phyloP scores from a whole-genome alignment of 2,888 invertebrate genomes.

The Orthosia incerta region DNA sequence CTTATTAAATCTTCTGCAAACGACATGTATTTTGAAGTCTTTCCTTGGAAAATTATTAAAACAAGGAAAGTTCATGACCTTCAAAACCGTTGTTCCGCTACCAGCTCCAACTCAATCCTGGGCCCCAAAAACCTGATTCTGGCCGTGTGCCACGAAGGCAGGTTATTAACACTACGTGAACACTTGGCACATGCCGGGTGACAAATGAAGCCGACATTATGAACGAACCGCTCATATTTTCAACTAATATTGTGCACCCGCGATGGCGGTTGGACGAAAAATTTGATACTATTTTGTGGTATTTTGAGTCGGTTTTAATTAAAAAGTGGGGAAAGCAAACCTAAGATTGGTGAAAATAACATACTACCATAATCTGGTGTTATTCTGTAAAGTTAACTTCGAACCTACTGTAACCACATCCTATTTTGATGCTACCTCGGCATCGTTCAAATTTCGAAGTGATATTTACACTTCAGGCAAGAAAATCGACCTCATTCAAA shows the following conservation, averaged over 20 bases:
- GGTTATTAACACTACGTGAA: conserved; percentile 86
- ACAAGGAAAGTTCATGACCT: too few species aligned
- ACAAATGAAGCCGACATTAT: conserved; percentile 89
- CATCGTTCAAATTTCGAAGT: background rate
- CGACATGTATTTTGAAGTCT: too few species aligned
- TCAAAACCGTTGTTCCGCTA: conserved; percentile 2
- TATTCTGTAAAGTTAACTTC: background rate
- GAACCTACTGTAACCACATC: too few species aligned
- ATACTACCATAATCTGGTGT: background rate
- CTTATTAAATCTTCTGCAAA: too few species aligned
- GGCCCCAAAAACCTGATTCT: conserved; percentile 72
- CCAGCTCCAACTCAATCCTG: conserved; percentile 51
- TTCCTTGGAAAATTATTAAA: too few species aligned
- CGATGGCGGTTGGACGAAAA: conserved; percentile 52
- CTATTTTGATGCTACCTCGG: background rate
- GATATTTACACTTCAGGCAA: background rate
- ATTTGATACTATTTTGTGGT: conserved; percentile 51
- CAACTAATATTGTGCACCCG: conserved; percentile 62
- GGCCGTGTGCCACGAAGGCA: conserved; percentile 83
- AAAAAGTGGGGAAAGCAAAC: conserved; percentile 16
- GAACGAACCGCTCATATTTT: conserved; percentile 80
- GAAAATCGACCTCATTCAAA: background rate
- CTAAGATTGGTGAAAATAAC: background rate
- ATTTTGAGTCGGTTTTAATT: conserved; percentile 49
- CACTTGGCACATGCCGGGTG: conserved; percentile 83